Percentiles rank a stretch among this genome's conserved stretches.
These are phyloP conservation scores for Metacarcinus magister DNA, from an alignment of 2,888 invertebrate genomes.

Conservation along the genomic window DNA sequence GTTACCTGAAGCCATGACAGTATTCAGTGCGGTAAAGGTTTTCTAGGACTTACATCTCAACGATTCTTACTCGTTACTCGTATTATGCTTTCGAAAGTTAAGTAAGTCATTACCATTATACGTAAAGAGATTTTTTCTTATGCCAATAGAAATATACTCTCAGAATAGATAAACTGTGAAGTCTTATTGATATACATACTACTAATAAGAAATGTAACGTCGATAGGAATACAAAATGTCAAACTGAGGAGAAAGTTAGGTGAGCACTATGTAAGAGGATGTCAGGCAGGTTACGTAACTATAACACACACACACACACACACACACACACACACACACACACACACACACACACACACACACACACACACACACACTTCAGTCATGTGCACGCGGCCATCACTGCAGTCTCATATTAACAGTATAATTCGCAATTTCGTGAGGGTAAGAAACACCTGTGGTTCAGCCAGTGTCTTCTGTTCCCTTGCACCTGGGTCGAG, in stretches of 20 bases:
- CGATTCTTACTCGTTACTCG: neutral
- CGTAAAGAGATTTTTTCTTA: neutral
- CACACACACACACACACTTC: constrained; percentile 35
- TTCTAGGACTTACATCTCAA: neutral
- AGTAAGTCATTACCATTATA: neutral
- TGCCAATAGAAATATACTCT: neutral
- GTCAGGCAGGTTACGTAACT: neutral
- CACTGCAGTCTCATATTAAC: neutral
- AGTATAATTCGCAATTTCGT: neutral
- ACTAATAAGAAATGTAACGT: neutral
- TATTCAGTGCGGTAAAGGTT: neutral
- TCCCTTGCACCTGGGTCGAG: neutral
- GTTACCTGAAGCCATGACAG: neutral
- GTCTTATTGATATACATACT: neutral
- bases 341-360: constrained; percentile 64
- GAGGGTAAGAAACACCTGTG: neutral
- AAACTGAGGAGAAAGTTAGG: neutral
- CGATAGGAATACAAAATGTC: neutral
- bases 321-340: constrained; percentile 68
- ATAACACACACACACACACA: neutral
- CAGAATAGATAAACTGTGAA: neutral
- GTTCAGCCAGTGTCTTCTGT: neutral
- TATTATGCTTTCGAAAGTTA: neutral
- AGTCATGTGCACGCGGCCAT: neutral
- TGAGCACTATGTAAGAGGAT: neutral